Percentiles rank a stretch among this genome's conserved stretches.
phyloP scores from a whole-genome alignment of 2,888 invertebrate species.

The Campoplex nolae region DNA sequence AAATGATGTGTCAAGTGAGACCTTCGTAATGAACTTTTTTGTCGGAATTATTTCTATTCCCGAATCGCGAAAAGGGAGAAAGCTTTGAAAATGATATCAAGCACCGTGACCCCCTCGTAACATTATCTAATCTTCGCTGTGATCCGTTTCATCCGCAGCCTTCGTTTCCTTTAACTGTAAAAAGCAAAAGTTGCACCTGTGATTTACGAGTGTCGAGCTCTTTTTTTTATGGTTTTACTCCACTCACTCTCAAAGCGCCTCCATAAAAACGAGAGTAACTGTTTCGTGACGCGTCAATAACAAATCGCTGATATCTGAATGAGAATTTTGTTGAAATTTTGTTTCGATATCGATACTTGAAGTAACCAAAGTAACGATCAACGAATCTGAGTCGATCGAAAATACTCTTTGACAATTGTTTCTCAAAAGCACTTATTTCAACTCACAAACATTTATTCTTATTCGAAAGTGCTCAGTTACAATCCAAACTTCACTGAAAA shows the following conservation, averaged over 20 bases:
- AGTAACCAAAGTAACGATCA: too few relatives aligned
- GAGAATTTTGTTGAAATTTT: background rate
- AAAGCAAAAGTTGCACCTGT: constrained; percentile 1
- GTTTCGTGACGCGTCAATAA: background rate
- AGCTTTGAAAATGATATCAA: constrained; percentile 6
- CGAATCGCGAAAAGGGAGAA: background rate
- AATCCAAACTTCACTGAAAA: too few relatives aligned
- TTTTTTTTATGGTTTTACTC: background rate
- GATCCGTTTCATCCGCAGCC: constrained; percentile 24
- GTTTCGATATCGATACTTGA: background rate
- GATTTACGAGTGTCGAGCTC: background rate
- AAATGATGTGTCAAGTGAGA: background rate
- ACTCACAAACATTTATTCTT: too few relatives aligned
- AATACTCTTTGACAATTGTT: background rate
- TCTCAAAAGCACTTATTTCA: too few relatives aligned
- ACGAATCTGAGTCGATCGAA: background rate
- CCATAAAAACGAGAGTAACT: constrained; percentile 1
- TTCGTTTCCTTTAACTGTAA: background rate
- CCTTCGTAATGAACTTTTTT: constrained; percentile 23
- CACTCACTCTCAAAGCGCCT: background rate
- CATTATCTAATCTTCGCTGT: constrained; percentile 55
- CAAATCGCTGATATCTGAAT: background rate
- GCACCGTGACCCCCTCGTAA: constrained; percentile 28
- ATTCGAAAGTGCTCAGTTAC: too few relatives aligned
- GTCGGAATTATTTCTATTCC: constrained; percentile 6